Percentiles rank a stretch among this genome's conserved stretches.
phyloP scores from a whole-genome alignment of 2,888 invertebrate genomes.

The Cheilosia impressa region DNA sequence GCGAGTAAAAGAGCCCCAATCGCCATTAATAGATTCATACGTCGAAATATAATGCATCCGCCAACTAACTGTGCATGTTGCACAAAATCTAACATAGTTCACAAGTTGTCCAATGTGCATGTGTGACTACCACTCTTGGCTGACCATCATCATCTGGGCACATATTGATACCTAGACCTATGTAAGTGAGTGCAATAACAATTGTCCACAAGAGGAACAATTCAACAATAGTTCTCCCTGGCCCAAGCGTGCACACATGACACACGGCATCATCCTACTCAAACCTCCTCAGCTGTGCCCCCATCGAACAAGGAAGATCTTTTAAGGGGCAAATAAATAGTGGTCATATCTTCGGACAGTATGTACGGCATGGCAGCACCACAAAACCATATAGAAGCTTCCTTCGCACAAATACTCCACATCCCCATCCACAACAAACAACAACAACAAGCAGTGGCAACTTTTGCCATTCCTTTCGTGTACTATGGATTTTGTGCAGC shows the following conservation, averaged over 20 bases:
- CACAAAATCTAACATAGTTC: constrained; percentile 47
- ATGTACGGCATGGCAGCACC: constrained; percentile 57
- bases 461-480: constrained; percentile 34
- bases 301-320: constrained; percentile 74
- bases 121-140: constrained; percentile 30
- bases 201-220: constrained; percentile 46
- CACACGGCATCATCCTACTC: constrained; percentile 49
- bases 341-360: constrained; percentile 68
- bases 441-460: constrained; percentile 2
- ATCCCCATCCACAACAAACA: background rate
- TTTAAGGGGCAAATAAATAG: constrained; percentile 74
- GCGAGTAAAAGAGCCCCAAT: constrained; percentile 35
- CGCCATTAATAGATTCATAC: constrained; percentile 50
- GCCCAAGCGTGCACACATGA: constrained; percentile 37
- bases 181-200: constrained; percentile 47
- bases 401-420: constrained; percentile 43
- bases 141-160: constrained; percentile 36
- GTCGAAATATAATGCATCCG: constrained; percentile 28
- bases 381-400: constrained; percentile 52
- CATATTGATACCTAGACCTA: constrained; percentile 44
- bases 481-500: constrained; percentile 41
- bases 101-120: constrained; percentile 41
- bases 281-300: constrained; percentile 45
- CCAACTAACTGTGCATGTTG: constrained; percentile 60
- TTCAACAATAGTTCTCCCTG: constrained; percentile 48